Percentiles rank a stretch among this genome's conserved stretches.
Conservation (phyloP, 2,113 vertebrate genomes). For the Willisornis vidua region DNA sequence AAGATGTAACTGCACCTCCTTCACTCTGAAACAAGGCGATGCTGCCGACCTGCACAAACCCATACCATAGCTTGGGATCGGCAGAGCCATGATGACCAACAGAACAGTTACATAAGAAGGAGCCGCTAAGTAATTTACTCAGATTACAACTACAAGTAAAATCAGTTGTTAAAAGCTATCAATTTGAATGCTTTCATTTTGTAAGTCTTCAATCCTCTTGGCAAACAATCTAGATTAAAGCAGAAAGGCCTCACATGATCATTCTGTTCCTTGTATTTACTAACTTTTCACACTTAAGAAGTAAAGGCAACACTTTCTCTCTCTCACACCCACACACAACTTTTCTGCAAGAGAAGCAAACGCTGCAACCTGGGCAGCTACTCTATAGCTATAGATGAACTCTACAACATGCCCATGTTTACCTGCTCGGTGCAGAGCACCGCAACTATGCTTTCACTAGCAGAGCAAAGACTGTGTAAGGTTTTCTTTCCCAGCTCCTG, state of each 20-base stretch:
- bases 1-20: not conserved
- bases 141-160: constrained; percentile 9
- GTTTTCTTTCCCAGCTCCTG: not conserved
- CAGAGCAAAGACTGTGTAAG: not conserved
- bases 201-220: not conserved
- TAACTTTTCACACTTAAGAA: constrained; percentile 17
- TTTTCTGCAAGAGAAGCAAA: constrained; percentile 13
- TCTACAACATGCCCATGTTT: not conserved
- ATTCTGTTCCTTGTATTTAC: not conserved
- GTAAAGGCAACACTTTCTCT: not conserved
- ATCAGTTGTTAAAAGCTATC: not conserved
- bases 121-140: constrained; percentile 33
- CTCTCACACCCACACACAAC: not conserved
- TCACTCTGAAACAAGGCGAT: not conserved
- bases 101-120: not conserved
- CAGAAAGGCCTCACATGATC: constrained; percentile 56
- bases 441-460: not conserved
- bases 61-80: not conserved
- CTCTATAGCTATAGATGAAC: not conserved
- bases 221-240: constrained; percentile 15
- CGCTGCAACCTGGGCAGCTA: not conserved
- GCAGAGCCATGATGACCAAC: not conserved
- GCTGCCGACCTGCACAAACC: not conserved
- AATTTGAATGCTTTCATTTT: not conserved
- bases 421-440: not conserved